phyloP scores from a whole-genome alignment of 2,888 invertebrate genomes.

The Brenthis hecate region DNA sequence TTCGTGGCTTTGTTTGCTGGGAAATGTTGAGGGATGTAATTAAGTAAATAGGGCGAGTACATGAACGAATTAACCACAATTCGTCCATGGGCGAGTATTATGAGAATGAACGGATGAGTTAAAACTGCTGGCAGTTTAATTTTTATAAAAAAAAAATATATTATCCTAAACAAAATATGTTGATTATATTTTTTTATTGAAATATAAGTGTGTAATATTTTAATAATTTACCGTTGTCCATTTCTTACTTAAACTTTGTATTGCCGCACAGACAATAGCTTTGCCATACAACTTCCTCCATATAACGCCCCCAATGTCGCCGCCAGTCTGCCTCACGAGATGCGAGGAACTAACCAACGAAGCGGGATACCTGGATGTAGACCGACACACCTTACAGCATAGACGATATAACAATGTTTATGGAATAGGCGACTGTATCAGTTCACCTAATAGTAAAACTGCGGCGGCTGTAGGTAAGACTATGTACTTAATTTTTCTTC shows the following conservation, averaged over 20 bases:
- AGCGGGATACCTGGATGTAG: slow-evolving; percentile 89
- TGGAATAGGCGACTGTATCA: slow-evolving; percentile 95
- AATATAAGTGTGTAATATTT: too few species aligned
- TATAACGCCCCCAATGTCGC: slow-evolving; percentile 93
- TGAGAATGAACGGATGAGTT: too few species aligned
- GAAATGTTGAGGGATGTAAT: too few species aligned
- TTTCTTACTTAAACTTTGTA: not conserved
- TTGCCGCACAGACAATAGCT: slow-evolving; percentile 46
- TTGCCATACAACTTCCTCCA: slow-evolving; percentile 92
- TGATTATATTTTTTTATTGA: too few species aligned
- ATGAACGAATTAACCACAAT: too few species aligned
- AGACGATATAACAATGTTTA: slow-evolving; percentile 90
- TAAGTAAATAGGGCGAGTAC: too few species aligned
- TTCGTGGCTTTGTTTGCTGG: too few species aligned
- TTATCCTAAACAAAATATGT: not conserved
- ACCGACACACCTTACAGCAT: slow-evolving; percentile 90
- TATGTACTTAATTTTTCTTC: not conserved
- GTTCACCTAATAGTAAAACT: slow-evolving; percentile 96
- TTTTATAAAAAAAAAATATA: not conserved
- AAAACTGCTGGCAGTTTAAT: too few species aligned
- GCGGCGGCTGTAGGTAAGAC: slow-evolving; percentile 94
- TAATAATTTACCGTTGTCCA: too few species aligned
- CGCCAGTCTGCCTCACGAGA: slow-evolving; percentile 84
- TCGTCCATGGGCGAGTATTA: too few species aligned
- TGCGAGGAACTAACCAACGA: slow-evolving; percentile 85